These are phyloP conservation scores for Leptinotarsa defecta DNA, from an alignment of 1,140 invertebrate species.

Conservation along the genomic window DNA sequence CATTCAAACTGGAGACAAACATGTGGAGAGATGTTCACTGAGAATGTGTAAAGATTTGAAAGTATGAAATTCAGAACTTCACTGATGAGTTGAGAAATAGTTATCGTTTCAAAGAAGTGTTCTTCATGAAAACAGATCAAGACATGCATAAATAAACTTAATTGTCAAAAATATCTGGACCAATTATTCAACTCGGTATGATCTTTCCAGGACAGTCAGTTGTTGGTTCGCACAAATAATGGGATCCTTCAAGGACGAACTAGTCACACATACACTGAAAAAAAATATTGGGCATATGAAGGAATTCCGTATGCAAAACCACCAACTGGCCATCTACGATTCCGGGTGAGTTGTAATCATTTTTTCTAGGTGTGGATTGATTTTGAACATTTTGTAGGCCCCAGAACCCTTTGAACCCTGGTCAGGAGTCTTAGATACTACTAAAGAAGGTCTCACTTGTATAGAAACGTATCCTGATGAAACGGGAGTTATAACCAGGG, in stretches of 20 bases:
- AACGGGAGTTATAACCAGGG: slow-evolving; percentile 18
- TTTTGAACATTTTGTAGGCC: slow-evolving; percentile 9
- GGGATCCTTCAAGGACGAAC: slow-evolving; percentile 12
- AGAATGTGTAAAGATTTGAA: too few species aligned
- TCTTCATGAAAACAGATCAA: too few species aligned
- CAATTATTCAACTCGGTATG: neutral
- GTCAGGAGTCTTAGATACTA: slow-evolving; percentile 34
- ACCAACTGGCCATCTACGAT: slow-evolving; percentile 36
- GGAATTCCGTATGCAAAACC: slow-evolving; percentile 39
- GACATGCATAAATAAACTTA: too few species aligned
- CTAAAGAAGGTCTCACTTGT: slow-evolving; percentile 28
- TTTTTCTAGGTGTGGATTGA: neutral
- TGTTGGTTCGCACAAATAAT: neutral
- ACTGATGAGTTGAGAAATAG: too few species aligned
- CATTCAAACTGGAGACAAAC: too few species aligned
- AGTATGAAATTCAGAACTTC: too few species aligned
- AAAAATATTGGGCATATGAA: slow-evolving; percentile 30
- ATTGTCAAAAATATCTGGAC: too few species aligned
- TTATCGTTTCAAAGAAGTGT: too few species aligned
- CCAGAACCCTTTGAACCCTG: slow-evolving; percentile 27
- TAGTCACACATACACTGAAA: slow-evolving; percentile 12
- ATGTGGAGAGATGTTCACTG: too few species aligned
- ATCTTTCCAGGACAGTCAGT: slow-evolving; percentile 9
- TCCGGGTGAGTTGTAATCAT: slow-evolving; percentile 24
- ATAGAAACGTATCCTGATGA: slow-evolving; percentile 23